These are phyloP conservation scores for Schizotus pectinicornis DNA, from an alignment of 2,888 invertebrate genomes.

Conservation along the genomic window DNA sequence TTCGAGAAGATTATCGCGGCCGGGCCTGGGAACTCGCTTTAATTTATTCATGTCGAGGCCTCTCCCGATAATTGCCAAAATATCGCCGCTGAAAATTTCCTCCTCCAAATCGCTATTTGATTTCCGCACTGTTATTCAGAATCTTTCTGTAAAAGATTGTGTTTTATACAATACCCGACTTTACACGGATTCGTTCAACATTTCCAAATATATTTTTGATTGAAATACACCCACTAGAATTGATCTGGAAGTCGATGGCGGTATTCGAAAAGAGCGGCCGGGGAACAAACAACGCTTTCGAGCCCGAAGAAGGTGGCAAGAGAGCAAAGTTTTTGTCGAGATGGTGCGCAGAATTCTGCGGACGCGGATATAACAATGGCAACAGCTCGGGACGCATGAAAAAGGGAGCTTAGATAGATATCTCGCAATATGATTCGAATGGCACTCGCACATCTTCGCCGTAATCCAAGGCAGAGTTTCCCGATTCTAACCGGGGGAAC, in stretches of 20 bases:
- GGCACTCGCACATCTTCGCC: constrained; percentile 51
- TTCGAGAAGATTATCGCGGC: constrained; percentile 38
- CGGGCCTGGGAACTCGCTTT: constrained; percentile 22
- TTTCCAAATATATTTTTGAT: constrained; percentile 53
- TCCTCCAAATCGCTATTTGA: constrained; percentile 28
- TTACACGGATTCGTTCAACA: constrained; percentile 48
- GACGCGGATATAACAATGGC: constrained; percentile 50
- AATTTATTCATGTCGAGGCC: neutral
- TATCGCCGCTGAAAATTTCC: neutral
- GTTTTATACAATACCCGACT: constrained; percentile 48
- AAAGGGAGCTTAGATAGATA: constrained; percentile 54
- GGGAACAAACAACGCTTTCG: neutral
- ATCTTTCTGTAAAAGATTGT: constrained; percentile 47
- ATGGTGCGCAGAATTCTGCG: constrained; percentile 38
- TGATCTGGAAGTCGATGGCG: constrained; percentile 43
- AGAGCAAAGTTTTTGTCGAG: constrained; percentile 18
- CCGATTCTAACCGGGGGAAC: constrained; percentile 51
- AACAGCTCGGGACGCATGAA: constrained; percentile 50
- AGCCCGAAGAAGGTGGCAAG: neutral
- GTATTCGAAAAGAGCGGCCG: constrained; percentile 29
- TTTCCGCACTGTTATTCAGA: constrained; percentile 32
- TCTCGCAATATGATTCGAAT: constrained; percentile 55
- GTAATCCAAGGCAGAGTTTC: constrained; percentile 53
- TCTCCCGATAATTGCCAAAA: neutral
- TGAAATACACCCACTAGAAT: constrained; percentile 52